These are phyloP conservation scores for Ascidia mentula DNA, from an alignment of 23 tunicate genomes.

Conservation along the genomic window DNA sequence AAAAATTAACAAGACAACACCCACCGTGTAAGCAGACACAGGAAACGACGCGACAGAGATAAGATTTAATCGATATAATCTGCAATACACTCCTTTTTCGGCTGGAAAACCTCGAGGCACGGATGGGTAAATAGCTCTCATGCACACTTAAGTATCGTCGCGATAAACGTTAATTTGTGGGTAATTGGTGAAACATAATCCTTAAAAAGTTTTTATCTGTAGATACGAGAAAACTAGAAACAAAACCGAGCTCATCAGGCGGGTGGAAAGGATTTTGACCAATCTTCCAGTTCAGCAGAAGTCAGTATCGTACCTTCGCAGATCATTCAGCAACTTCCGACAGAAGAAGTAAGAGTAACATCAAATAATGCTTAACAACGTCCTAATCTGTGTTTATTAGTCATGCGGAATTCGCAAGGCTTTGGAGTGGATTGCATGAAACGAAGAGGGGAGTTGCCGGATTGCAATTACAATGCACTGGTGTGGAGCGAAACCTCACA, in stretches of 20 bases:
- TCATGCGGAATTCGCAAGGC: slow-evolving; percentile 34
- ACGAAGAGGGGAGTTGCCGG: slow-evolving; percentile 23
- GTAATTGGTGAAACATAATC: neutral
- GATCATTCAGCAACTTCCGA: neutral
- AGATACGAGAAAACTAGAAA: slow-evolving; percentile 12
- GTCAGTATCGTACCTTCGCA: neutral
- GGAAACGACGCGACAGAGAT: neutral
- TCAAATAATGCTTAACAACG: no score
- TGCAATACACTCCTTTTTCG: neutral
- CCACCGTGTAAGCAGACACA: neutral
- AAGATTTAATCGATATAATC: neutral
- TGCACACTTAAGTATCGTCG: no score
- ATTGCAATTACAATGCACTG: slow-evolving; percentile 21
- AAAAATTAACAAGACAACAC: no score
- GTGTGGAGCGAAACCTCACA: slow-evolving; percentile 26
- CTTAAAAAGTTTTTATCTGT: neutral
- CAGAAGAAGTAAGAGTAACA: neutral
- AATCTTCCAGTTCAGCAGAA: neutral
- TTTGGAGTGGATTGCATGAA: slow-evolving; percentile 35
- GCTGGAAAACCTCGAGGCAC: neutral
- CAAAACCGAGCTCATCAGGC: slow-evolving; percentile 1
- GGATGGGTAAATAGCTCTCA: no score
- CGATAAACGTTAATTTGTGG: no score
- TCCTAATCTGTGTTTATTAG: no score
- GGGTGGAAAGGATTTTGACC: neutral